Evolutionary conservation across 1,140 invertebrate genomes (phyloP).

Genomic region (Parasteatoda tepidariorum): DNA sequence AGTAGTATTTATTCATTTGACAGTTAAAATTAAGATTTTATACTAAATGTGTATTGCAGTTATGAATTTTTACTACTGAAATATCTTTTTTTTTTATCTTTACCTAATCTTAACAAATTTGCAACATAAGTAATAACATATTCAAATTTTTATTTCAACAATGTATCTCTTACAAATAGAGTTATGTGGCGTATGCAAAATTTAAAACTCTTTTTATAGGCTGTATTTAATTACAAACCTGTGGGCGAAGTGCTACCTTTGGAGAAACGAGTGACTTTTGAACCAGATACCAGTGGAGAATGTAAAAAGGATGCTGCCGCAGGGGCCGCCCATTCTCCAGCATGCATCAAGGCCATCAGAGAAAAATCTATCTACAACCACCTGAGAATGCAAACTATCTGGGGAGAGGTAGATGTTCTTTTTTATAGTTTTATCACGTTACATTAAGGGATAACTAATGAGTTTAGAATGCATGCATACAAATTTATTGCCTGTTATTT

Average conservation of each 20-base stretch:
- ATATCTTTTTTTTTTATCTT: no score
- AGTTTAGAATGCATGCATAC: background rate
- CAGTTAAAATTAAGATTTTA: no score
- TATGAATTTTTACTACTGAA: no score
- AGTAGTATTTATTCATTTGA: no score
- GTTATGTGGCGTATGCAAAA: no score
- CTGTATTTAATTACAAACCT: background rate
- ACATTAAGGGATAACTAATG: background rate
- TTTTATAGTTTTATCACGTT: background rate
- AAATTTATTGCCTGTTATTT: background rate
- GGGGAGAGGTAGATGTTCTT: background rate
- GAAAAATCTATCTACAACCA: conserved; percentile 26
- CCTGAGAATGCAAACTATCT: background rate
- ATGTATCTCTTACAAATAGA: no score
- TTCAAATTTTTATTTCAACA: no score
- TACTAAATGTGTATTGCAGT: no score
- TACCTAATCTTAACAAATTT: no score
- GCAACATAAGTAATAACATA: no score
- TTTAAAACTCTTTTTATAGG: no score
- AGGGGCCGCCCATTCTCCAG: background rate
- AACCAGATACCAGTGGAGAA: conserved; percentile 7
- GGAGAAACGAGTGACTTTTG: background rate
- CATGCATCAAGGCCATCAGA: conserved; percentile 1
- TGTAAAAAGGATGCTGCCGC: background rate
- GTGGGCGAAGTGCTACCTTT: background rate